A percentile compares a stretch with the other conserved stretches of the same genome.
Evolutionary conservation across 2,113 vertebrate species (phyloP).

Genomic region (Carassius auratus): DNA sequence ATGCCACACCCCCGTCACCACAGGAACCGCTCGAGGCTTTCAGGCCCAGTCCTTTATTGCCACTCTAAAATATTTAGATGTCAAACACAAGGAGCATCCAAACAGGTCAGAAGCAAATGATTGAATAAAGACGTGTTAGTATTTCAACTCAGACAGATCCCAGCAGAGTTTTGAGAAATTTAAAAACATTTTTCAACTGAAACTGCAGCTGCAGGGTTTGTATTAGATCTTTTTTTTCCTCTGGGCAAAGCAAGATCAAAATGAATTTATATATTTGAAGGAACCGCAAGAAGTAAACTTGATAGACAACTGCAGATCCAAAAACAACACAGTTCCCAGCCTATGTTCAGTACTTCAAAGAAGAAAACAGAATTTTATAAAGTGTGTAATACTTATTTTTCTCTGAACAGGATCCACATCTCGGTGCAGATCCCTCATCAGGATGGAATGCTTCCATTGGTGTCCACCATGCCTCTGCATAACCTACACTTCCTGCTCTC

Average conservation of each 20-base stretch:
- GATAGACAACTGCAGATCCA: neutral
- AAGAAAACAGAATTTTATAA: neutral
- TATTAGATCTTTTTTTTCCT: neutral
- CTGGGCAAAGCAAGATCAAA: neutral
- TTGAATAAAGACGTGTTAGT: neutral
- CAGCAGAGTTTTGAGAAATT: neutral
- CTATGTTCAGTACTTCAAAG: neutral
- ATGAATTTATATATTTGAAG: neutral
- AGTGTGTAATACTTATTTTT: neutral
- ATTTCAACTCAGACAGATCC: neutral
- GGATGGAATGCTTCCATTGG: slow-evolving; percentile 96
- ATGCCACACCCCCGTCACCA: slow-evolving; percentile 94
- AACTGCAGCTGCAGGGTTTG: neutral
- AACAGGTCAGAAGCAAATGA: slow-evolving; percentile 81
- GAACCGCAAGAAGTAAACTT: neutral
- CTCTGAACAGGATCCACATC: slow-evolving; percentile 89
- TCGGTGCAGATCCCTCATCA: slow-evolving; percentile 98
- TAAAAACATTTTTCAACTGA: neutral
- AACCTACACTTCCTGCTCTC: slow-evolving; percentile 96
- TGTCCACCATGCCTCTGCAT: slow-evolving; percentile 95
- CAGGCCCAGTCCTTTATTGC: slow-evolving; percentile 98
- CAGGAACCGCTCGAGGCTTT: slow-evolving; percentile 91
- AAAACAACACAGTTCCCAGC: neutral
- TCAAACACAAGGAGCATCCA: slow-evolving; percentile 97
- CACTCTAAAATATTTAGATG: slow-evolving; percentile 92